A percentile compares a stretch with the other conserved stretches of the same genome.
Conservation (phyloP, 2,888 invertebrate species). For the Ochropacha duplaris region DNA sequence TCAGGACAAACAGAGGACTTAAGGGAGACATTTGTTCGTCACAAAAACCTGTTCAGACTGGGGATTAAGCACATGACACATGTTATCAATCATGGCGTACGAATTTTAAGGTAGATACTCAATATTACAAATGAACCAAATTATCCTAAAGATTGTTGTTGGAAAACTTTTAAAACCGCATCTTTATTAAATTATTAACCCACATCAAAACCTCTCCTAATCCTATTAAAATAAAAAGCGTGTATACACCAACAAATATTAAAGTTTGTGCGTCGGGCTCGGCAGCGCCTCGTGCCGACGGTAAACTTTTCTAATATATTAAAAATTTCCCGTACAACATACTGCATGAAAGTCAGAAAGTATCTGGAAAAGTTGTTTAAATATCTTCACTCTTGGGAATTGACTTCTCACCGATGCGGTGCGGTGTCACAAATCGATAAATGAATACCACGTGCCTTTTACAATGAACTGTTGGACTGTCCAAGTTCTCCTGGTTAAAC, state of each 20-base stretch:
- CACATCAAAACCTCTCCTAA: conserved; percentile 50
- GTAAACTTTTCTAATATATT: conserved; percentile 69
- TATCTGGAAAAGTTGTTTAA: conserved; percentile 47
- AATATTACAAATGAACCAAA: conserved; percentile 36
- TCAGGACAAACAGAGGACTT: too few species aligned
- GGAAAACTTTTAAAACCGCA: conserved; percentile 47
- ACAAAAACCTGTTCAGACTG: too few species aligned
- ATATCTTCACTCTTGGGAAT: conserved; percentile 32
- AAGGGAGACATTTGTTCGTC: too few species aligned
- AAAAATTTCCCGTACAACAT: conserved; percentile 60
- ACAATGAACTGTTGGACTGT: too few species aligned
- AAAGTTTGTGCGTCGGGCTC: conserved; percentile 47
- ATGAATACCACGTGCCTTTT: neutral
- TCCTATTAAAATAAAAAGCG: conserved; percentile 58
- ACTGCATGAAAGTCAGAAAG: conserved; percentile 48
- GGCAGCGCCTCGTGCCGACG: conserved; percentile 41
- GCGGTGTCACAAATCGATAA: conserved; percentile 5
- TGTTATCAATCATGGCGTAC: too few species aligned
- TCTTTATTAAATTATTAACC: conserved; percentile 52
- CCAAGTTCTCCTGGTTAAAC: too few species aligned
- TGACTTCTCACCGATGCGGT: conserved; percentile 22
- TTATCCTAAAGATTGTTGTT: conserved; percentile 58
- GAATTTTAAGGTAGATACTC: neutral
- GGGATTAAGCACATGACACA: too few species aligned
- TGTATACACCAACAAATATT: conserved; percentile 55